Conservation (phyloP, 2,888 invertebrate genomes). For the Machimus atricapillus region DNA sequence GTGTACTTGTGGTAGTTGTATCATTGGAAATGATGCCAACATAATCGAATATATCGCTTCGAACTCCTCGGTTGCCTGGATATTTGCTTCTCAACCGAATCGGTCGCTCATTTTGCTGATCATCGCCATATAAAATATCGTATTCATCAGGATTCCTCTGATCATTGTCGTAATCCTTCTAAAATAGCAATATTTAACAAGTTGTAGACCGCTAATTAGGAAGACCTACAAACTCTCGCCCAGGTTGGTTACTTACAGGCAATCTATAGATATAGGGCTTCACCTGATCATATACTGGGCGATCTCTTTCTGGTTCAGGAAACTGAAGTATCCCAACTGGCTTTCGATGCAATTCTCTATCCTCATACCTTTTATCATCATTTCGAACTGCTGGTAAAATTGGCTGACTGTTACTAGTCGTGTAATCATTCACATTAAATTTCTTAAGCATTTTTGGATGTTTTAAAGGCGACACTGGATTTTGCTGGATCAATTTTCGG, state of each 20-base stretch:
- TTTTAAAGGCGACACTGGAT: conserved; percentile 56
- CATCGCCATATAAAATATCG: conserved; percentile 56
- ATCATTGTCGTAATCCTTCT: conserved; percentile 54
- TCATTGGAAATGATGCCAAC: background rate
- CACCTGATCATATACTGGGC: background rate
- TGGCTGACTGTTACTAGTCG: background rate
- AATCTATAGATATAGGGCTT: conserved; percentile 44
- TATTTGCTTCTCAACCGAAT: conserved; percentile 59
- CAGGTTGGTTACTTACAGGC: conserved; percentile 45
- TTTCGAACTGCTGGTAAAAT: background rate
- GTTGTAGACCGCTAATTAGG: background rate
- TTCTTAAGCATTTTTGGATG: conserved; percentile 62
- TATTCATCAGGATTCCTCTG: conserved; percentile 56
- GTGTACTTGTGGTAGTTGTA: background rate
- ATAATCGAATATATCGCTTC: conserved; percentile 52
- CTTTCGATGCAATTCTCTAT: background rate
- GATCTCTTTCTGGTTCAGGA: conserved; percentile 6
- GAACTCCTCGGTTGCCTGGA: conserved; percentile 59
- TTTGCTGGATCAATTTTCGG: conserved; percentile 54
- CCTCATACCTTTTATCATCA: background rate
- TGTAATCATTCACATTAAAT: conserved; percentile 48
- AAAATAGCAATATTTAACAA: conserved; percentile 38
- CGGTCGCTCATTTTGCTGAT: conserved; percentile 55
- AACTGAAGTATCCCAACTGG: conserved; percentile 21
- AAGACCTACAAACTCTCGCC: conserved; percentile 49